Conservation (phyloP, 2,113 vertebrate species). For the Labeo rohita region DNA sequence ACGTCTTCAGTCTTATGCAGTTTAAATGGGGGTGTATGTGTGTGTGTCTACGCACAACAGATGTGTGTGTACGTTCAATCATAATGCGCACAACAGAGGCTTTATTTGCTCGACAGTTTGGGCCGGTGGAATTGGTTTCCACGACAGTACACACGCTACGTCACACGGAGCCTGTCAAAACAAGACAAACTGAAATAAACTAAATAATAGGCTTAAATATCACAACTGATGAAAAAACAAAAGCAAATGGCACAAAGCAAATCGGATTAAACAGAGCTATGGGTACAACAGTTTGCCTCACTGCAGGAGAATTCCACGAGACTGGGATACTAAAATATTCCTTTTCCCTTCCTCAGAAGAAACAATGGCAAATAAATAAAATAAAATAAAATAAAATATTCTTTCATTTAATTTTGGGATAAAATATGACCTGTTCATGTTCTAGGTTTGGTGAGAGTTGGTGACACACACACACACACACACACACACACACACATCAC, state of each 20-base stretch:
- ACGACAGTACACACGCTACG: not conserved
- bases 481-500: not conserved
- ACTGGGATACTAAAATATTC: conserved; percentile 15
- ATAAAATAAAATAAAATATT: too few relatives aligned
- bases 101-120: conserved; percentile 21
- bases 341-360: not conserved
- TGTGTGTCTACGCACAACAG: conserved; percentile 5
- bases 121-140: conserved; percentile 8
- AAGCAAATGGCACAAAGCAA: conserved; percentile 25
- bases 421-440: not conserved
- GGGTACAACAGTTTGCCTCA: not conserved
- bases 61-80: conserved; percentile 16
- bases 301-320: not conserved
- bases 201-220: conserved; percentile 29
- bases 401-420: not conserved
- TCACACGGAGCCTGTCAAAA: conserved; percentile 1
- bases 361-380: too few relatives aligned
- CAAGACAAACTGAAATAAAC: conserved; percentile 10
- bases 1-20: conserved; percentile 25
- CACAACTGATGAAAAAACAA: conserved; percentile 19
- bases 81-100: conserved; percentile 17
- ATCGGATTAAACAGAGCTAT: not conserved
- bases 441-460: not conserved
- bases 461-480: not conserved
- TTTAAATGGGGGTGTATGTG: not conserved